Base-by-base conservation (phyloP, 2,888 invertebrate species). In the Drosophila bunnanda region DNA sequence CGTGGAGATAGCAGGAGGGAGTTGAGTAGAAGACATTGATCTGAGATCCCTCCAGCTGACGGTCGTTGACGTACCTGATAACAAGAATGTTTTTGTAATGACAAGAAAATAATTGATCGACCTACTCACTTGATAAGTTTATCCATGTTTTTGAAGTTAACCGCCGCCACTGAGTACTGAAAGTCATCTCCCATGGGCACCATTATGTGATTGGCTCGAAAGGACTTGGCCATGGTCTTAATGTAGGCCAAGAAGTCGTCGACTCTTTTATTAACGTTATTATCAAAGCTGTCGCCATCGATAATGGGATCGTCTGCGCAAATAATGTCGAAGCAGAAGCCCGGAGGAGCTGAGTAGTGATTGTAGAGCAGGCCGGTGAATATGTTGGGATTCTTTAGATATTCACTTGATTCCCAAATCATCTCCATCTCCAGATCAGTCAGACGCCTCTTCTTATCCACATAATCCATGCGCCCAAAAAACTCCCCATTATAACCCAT, bases 161-260 rank as follows among this genome's bases (percentile, higher is more conserved):
- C 93, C 41, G 93, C 93, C 0, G 96, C 95, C 69, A 94, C 93
- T 91, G 96, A 96, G 90, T 97, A 98, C 77, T 96, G 94, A 91
- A 98, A 98, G 92, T 98, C 98, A 76, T 96, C 96, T 0, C 98
- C 98, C 98, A 98, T 98, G 0, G 98, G 96, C 66, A 98, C 93
- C 84, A 98, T 94, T n/a, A 98, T 93, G 90, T 98, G 96, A 78
- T 95, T 95, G 0, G 96, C 95, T 61, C 89, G 87, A 90, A 95
- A 96, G 0, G 89, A 91, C 22, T 90, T 79, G 0, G 94, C 92
- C 92, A 95, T 94, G 25, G 93, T 93, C 60, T 92, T 85, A 25
- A 94, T 92, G 79, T 94, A 94, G 0, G 91, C 90, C 62, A 95
- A 84, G 88, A 96, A 95, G 25, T 92, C 90, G 53, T 93, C 89